A percentile compares a stretch with the other conserved stretches of the same genome.
Evolutionary conservation across 1,140 invertebrate species (phyloP).

Genomic region (Drosophila kanapiae): DNA sequence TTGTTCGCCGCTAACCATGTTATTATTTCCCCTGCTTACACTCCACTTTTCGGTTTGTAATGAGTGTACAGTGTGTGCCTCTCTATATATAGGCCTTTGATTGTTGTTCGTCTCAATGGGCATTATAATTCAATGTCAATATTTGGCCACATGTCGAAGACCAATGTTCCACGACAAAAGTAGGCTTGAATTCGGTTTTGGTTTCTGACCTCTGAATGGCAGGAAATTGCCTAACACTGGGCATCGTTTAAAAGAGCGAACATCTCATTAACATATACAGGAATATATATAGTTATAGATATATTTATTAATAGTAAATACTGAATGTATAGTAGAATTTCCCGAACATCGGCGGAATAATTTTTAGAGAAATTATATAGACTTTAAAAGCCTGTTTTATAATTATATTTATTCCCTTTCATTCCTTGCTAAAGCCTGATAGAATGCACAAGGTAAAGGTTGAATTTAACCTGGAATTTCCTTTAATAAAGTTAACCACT

Average conservation of each 20-base stretch:
- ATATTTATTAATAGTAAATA: no score
- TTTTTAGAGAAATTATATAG: background rate
- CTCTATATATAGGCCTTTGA: slow-evolving; percentile 50
- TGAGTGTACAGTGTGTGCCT: slow-evolving; percentile 11
- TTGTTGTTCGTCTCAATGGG: slow-evolving; percentile 53
- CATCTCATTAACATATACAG: no score
- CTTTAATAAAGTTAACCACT: background rate
- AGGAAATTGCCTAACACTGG: background rate
- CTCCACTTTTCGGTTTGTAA: slow-evolving; percentile 20
- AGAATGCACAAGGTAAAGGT: background rate
- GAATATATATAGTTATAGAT: background rate
- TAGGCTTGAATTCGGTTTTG: slow-evolving; percentile 8
- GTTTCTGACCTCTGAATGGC: slow-evolving; percentile 1
- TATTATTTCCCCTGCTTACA: slow-evolving; percentile 27
- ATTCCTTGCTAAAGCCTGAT: background rate
- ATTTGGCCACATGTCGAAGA: slow-evolving; percentile 42
- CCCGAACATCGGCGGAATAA: no score
- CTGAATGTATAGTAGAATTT: background rate
- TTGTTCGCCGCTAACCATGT: slow-evolving; percentile 29
- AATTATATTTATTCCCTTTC: background rate
- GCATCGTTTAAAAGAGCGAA: background rate
- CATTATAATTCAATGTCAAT: slow-evolving; percentile 80
- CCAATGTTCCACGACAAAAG: slow-evolving; percentile 14
- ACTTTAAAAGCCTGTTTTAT: background rate
- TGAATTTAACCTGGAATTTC: background rate